Conservation (phyloP, 2,113 vertebrate species). For the Pangasianodon hypophthalmus region DNA sequence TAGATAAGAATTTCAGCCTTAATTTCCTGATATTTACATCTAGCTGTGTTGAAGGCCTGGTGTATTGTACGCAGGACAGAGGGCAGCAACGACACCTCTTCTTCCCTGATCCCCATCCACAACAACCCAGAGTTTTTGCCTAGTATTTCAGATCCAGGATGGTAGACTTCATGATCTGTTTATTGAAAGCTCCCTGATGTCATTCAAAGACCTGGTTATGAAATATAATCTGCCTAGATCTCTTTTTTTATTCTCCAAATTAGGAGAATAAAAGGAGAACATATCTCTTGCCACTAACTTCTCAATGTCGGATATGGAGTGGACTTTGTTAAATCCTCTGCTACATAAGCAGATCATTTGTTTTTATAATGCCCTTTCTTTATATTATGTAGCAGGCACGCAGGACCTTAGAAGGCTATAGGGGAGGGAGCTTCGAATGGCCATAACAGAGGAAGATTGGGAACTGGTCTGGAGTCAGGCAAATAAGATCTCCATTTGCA, state of each 20-base stretch:
- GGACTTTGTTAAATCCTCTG: background rate
- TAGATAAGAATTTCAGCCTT: background rate
- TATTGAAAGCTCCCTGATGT: too few species aligned
- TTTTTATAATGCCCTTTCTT: background rate
- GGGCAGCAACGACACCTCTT: too few species aligned
- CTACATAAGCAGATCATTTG: background rate
- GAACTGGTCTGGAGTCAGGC: background rate
- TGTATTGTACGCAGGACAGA: too few species aligned
- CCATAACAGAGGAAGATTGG: too few species aligned
- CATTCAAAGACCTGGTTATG: too few species aligned
- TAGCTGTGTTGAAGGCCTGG: background rate
- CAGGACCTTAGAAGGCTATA: background rate
- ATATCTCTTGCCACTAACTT: background rate
- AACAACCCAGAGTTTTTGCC: too few species aligned
- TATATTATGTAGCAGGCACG: background rate
- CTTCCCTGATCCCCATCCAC: too few species aligned
- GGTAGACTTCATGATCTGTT: too few species aligned
- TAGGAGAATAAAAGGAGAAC: background rate
- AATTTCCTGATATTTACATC: background rate
- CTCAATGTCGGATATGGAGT: background rate
- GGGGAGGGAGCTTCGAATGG: background rate
- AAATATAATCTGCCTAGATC: too few species aligned
- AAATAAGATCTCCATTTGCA: background rate
- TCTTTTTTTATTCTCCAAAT: background rate
- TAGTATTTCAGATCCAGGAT: too few species aligned